Evolutionary conservation across 2,888 invertebrate species (phyloP).

Genomic region (Drosophila melanosoma): DNA sequence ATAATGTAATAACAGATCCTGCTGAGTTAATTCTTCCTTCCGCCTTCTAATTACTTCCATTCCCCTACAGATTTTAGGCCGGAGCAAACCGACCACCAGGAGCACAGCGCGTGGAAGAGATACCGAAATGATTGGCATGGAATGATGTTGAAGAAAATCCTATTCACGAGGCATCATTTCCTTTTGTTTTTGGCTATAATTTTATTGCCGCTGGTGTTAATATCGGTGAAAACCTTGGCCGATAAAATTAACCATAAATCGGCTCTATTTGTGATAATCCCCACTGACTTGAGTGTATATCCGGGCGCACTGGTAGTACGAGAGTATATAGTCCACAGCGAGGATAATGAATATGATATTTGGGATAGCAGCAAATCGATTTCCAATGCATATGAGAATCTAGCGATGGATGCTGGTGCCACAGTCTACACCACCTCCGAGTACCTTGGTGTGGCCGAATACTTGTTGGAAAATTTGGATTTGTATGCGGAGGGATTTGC

Average conservation of each 20-base stretch:
- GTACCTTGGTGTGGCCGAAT: neutral
- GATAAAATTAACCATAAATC: accelerated
- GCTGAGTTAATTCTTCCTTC: neutral
- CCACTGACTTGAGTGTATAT: conserved; percentile 1
- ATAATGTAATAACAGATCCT: neutral
- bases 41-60: neutral
- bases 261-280: accelerated
- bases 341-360: accelerated
- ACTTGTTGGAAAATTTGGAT: conserved; percentile 10
- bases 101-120: neutral
- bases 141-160: conserved; percentile 87
- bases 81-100: conserved; percentile 4
- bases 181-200: conserved; percentile 21
- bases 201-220: conserved; percentile 53
- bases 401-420: conserved; percentile 22
- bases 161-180: conserved; percentile 88
- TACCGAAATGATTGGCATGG: conserved; percentile 86
- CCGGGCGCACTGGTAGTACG: conserved; percentile 8
- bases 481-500: neutral
- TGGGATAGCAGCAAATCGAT: neutral
- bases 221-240: neutral
- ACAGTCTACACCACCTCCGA: neutral
- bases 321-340: neutral
- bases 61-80: conserved; percentile 2
- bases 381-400: neutral